phyloP scores from a whole-genome alignment of 2,113 vertebrate species.

The Donacobius atricapilla region DNA sequence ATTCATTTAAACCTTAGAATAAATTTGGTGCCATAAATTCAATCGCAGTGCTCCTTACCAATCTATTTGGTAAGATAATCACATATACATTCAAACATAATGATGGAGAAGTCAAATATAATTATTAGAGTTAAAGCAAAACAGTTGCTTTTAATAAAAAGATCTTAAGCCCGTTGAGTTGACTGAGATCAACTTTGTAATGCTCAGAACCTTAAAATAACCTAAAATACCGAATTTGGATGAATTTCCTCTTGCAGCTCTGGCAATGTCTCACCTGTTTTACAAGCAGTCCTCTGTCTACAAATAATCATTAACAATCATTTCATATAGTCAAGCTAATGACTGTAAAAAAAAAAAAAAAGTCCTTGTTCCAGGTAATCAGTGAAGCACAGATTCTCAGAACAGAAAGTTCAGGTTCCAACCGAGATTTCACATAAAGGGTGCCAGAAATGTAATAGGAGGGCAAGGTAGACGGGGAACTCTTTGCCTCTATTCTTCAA shows the following conservation, averaged over 20 bases:
- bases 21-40: neutral
- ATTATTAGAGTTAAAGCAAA: neutral
- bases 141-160: neutral
- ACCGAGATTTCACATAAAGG: neutral
- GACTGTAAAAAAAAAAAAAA: neutral
- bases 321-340: slow-evolving; percentile 65
- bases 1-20: neutral
- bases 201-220: slow-evolving; percentile 29
- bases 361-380: slow-evolving; percentile 56
- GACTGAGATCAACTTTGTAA: neutral
- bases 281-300: neutral
- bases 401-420: slow-evolving; percentile 52
- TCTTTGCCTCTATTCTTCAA: slow-evolving; percentile 32
- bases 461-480: neutral
- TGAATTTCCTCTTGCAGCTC: slow-evolving; percentile 47
- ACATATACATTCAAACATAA: neutral
- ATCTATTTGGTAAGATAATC: neutral
- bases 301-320: slow-evolving; percentile 54
- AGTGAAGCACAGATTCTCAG: slow-evolving; percentile 18
- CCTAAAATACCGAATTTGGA: neutral
- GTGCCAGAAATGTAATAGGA: slow-evolving; percentile 27
- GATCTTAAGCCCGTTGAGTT: neutral
- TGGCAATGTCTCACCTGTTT: neutral
- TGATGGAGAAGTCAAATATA: neutral
- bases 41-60: neutral